These are phyloP conservation scores for Sitobion miscanthi DNA, from an alignment of 1,140 invertebrate species.

Conservation along the genomic window DNA sequence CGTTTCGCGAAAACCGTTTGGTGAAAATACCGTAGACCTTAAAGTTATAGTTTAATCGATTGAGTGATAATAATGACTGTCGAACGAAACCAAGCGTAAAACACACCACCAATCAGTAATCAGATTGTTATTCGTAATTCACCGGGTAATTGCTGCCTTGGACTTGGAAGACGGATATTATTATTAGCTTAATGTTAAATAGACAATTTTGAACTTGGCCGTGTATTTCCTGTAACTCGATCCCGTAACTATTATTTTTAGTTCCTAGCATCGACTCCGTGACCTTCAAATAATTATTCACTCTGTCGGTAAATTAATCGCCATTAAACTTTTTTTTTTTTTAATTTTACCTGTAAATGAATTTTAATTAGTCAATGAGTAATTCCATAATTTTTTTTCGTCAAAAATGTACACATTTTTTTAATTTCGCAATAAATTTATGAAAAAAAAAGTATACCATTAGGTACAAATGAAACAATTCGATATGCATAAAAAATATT, in stretches of 20 bases:
- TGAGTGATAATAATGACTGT: neutral
- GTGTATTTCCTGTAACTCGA: conserved; percentile 18
- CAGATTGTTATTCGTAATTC: neutral
- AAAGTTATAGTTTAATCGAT: neutral
- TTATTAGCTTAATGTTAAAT: neutral
- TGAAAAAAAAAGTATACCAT: neutral
- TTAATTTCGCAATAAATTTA: neutral
- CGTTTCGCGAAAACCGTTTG: neutral
- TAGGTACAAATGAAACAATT: neutral
- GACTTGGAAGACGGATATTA: conserved; percentile 21
- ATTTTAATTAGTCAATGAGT: neutral
- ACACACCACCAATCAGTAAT: neutral
- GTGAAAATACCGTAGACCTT: neutral
- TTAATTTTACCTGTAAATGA: neutral
- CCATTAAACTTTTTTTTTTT: neutral
- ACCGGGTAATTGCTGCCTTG: neutral
- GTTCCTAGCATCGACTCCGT: neutral
- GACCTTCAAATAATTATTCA: neutral
- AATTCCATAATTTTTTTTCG: neutral
- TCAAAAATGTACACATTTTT: neutral
- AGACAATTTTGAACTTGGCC: conserved; percentile 30
- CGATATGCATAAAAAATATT: neutral
- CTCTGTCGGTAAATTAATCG: neutral
- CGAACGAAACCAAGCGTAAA: conserved; percentile 9
- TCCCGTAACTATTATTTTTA: conserved; percentile 29